Base-by-base conservation (phyloP, 2,888 invertebrate species). In the Ennomos quercinarius region DNA sequence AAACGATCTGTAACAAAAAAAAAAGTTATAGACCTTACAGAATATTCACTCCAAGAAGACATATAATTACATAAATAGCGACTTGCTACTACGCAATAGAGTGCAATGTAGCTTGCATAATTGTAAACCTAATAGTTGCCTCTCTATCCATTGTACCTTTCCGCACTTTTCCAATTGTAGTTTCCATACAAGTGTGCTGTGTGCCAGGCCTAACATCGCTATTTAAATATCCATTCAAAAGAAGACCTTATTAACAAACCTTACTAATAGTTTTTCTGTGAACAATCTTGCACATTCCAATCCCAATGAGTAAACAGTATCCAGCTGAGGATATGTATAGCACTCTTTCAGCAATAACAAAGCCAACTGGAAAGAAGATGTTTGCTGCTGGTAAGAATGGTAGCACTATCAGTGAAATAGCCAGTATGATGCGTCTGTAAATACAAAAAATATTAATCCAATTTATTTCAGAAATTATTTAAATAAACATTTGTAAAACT, bases 331-430 rank as follows among this genome's bases (percentile, higher is more conserved):
- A 96, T 65, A 98, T 91, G 80, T 98, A 97, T 36, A 98, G 87
- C 52, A 96, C 95, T 74, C 98, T 93, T 86, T 98, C 98, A 36
- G 98, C 98, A 42, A 98, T 93, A 1, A 98, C 98, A 92, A 98
- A 98, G 0, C 98, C 98, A 37, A 98, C 98, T 61, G 95, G 95
- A 79, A 97, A 95, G 72, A 98, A 94, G 42, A 98, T 80, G 86
- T 98, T 98, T 57, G 95, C 94, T 0, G 98, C 97, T 27, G 98
- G 98, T 59, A 98, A 83, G 86, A 97, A 98, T 56, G 98, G 96
- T 68, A 98, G 84, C 3, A 96, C 80, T 44, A 95, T 82, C 47
- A 97, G 80, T 48, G 94, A 89, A 49, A 95, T 67, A 44, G 94
- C 94, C 80, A 97, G 89, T 51, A 93, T 76, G 17, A 92, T 73